Evolutionary conservation across 2,797 vertebrate species (phyloP).

Genomic region (Pseudochirops cupreus): DNA sequence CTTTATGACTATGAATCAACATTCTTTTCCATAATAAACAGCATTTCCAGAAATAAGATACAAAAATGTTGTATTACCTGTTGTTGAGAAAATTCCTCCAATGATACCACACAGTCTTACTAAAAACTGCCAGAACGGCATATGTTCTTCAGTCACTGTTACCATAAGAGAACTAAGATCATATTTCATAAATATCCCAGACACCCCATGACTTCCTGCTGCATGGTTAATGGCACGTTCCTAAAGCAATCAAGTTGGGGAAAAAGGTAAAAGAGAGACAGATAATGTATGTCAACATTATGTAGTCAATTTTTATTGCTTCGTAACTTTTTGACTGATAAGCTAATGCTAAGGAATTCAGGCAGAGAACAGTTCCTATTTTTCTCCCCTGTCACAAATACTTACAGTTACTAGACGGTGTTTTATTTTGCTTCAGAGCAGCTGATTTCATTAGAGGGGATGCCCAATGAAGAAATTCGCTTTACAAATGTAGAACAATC

Average conservation of each 20-base stretch:
- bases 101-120: constrained; percentile 97
- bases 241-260: constrained; percentile 80
- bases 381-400: neutral
- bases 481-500: neutral
- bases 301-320: neutral
- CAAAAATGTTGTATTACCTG: constrained; percentile 85
- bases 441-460: neutral
- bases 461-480: neutral
- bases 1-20: constrained; percentile 7
- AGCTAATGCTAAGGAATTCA: neutral
- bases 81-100: constrained; percentile 98
- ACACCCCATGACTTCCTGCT: constrained; percentile 97
- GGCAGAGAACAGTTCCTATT: neutral
- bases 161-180: constrained; percentile 99
- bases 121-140: constrained; percentile 99
- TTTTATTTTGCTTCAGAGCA: neutral
- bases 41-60: neutral
- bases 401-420: neutral
- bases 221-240: constrained; percentile 97
- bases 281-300: neutral
- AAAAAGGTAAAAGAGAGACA: neutral
- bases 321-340: neutral
- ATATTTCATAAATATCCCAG: constrained; percentile 99
- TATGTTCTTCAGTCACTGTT: constrained; percentile 97
- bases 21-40: neutral